Evolutionary conservation across 1,140 invertebrate species (phyloP).

Genomic region (Oscheius sp.): DNA sequence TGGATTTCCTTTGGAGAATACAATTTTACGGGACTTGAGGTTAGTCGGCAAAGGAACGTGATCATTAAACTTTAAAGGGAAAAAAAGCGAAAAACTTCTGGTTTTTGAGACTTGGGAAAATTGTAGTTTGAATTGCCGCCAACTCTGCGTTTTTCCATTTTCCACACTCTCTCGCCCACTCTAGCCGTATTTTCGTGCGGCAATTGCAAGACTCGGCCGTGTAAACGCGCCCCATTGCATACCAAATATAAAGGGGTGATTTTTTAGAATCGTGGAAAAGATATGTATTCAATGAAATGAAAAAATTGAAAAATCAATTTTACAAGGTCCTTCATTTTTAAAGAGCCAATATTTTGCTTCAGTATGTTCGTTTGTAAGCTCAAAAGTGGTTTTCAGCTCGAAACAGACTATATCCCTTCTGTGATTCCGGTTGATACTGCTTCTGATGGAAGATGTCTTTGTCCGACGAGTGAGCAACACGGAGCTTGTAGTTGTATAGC

Average conservation of each 20-base stretch:
- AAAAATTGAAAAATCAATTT: too few relatives aligned
- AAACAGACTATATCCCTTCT: conserved; percentile 54
- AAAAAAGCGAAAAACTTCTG: neutral
- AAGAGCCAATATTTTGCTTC: too few relatives aligned
- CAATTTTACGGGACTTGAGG: conserved; percentile 57
- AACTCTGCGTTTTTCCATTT: too few relatives aligned
- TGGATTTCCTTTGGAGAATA: conserved; percentile 51
- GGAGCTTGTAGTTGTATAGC: conserved; percentile 58
- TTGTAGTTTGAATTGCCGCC: too few relatives aligned
- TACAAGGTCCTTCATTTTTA: too few relatives aligned
- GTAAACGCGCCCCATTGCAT: too few relatives aligned
- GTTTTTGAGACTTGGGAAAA: neutral
- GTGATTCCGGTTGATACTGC: conserved; percentile 57
- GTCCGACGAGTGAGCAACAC: conserved; percentile 53
- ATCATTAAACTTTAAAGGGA: neutral
- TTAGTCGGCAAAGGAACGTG: too few relatives aligned
- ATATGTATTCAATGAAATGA: neutral
- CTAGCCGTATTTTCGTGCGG: too few relatives aligned
- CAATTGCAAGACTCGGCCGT: too few relatives aligned
- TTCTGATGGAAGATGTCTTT: conserved; percentile 55
- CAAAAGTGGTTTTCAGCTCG: conserved; percentile 50
- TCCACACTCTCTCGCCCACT: too few relatives aligned
- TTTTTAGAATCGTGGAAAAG: too few relatives aligned
- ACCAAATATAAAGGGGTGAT: neutral
- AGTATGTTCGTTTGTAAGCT: neutral